Base-by-base conservation (phyloP, 2,888 invertebrate genomes). In the Keiferia lycopersicella region DNA sequence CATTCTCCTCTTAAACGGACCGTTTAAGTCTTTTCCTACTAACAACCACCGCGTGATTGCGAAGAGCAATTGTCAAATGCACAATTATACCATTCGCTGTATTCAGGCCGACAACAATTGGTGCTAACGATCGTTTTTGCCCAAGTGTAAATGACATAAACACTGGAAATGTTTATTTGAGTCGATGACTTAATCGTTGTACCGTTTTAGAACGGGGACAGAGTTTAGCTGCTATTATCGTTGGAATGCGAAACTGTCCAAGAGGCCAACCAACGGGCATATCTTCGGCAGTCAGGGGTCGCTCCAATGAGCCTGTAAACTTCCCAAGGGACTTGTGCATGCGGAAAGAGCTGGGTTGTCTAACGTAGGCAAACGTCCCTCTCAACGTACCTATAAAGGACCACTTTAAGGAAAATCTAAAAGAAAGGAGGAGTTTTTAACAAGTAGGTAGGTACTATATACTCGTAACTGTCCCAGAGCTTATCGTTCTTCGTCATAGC, bases 41-140 rank as follows among this genome's bases (percentile, higher is more conserved):
- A 67, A 63, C 71, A 75, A 74, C 76, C 80, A 71, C 68, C 72
- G 60, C 65, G 70, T 70, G 70, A 69, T 70, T 71, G 66, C 61
- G 48, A 60, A 65, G 34, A 56, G 65, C 76, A 78, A 80, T n/a
- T 73, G 75, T 72, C 71, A 71, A 74, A 72, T 67, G 70, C 68
- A 69, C 74, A 74, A 80, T 78, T 76, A 78, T 73, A 69, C 67
- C 67, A 74, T 78, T 78, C 73, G 68, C 66, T 72, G 71, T 72
- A 72, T 78, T 74, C 76, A 73, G 76, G 73, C 61, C 74, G 70
- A 66, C 67, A 70, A 69, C 72, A 74, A 71, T 72, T 69, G 67
- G 67, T 65, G 64, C 70, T 69, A 74, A 73, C 66, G 69, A 71
- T 67, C 61, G 66, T 70, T 67, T 64, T 61, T 67, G 65, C 51